Evolutionary conservation across 2,797 vertebrate species (phyloP), one percentile per base, ranked within the genome.

Genomic region (Triplophysa bombifrons): DNA sequence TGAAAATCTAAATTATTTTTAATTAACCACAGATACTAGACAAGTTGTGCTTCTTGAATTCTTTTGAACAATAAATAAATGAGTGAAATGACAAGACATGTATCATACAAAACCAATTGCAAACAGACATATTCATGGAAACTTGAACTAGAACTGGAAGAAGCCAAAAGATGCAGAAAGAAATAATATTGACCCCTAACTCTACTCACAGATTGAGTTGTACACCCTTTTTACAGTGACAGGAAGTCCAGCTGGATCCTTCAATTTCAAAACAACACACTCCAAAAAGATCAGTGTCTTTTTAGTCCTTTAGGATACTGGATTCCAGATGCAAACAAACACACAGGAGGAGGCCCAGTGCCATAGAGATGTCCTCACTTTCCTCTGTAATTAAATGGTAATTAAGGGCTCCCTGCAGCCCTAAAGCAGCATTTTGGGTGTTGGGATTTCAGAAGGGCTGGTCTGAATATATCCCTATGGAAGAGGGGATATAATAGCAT

Each of bases 231-330:
- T 46, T 34, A 46, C 44, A 46, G 12, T 65, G 11, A 65, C 10
- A 65, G 19, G 63, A 44, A 12, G 63, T 19, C 27, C 1, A 16
- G 6, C 63, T 65, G 38, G 9, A 65, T 65, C 34, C 19, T 65
- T 38, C 8, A 38, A 38, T 64, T 64, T 64, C 2, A 64, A 38
- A 64, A 34, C n/a, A n/a, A n/a, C 30, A 38, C 30, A n/a, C 30
- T 64, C 17, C 61, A 64, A 19, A 64, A 64, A 64, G 17, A 27
- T 38, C 30, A 34, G 27, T 34, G 27, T 64, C 61, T 64, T 64
- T 64, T 38, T 22, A 64, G 30, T 64, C 30, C 61, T 64, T 64
- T 64, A 38, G 61, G 61, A n/a, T 64, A 10, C 17, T 19, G 61
- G 30, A 64, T 41, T 61, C 22, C 58, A 61, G 30, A 61, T 2